Percentiles rank a stretch among this genome's conserved stretches.
Conservation (phyloP, 92 coral and sea anemone genomes). For the Pocillopora meandrina region DNA sequence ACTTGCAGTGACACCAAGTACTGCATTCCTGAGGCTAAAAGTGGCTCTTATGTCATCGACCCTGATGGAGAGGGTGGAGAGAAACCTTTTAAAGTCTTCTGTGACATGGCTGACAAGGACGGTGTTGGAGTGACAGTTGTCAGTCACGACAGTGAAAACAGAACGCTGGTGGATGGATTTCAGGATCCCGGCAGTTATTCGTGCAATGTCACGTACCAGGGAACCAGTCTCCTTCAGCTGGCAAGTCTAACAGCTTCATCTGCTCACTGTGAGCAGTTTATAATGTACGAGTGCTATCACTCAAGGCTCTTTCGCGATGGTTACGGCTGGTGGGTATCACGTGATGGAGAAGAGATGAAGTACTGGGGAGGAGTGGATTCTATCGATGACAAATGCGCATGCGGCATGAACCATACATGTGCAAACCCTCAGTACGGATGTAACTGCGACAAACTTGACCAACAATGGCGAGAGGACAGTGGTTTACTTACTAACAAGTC, state of each 20-base stretch:
- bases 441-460: slow-evolving; percentile 43
- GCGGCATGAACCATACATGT: slow-evolving; percentile 48
- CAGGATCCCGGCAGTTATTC: too few relatives aligned
- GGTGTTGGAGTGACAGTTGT: slow-evolving; percentile 53
- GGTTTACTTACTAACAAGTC: slow-evolving; percentile 47
- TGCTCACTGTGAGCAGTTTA: slow-evolving; percentile 48
- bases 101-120: slow-evolving; percentile 53
- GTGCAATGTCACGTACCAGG: neutral
- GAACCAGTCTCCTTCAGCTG: neutral
- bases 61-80: slow-evolving; percentile 20
- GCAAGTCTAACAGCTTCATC: neutral
- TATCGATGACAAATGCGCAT: slow-evolving; percentile 52
- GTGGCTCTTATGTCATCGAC: slow-evolving; percentile 13
- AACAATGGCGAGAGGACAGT: slow-evolving; percentile 41
- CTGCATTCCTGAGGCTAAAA: neutral
- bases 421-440: slow-evolving; percentile 15
- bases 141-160: slow-evolving; percentile 21
- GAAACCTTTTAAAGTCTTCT: slow-evolving; percentile 31
- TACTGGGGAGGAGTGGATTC: too few relatives aligned
- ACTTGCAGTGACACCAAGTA: neutral
- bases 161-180: slow-evolving; percentile 10
- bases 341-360: slow-evolving; percentile 29
- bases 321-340: slow-evolving; percentile 43
- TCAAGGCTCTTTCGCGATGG: neutral
- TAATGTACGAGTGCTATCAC: slow-evolving; percentile 33